A percentile compares a stretch with the other conserved stretches of the same genome.
Conservation (phyloP, 1,140 invertebrate species). For the Megalopta genalis region DNA sequence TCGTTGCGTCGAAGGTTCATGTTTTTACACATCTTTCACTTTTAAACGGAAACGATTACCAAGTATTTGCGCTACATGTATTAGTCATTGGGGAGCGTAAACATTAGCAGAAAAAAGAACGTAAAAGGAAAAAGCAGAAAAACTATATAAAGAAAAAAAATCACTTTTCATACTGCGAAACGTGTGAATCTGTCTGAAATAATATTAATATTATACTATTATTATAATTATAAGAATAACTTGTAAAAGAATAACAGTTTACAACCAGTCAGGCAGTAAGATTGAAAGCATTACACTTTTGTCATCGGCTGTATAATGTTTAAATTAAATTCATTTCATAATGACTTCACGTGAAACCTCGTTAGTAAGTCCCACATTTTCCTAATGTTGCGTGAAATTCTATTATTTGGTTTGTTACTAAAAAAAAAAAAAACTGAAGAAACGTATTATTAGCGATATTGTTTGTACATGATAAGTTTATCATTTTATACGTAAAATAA, state of each 20-base stretch:
- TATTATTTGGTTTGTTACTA: constrained; percentile 28
- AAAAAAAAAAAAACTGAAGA: neutral
- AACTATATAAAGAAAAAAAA: constrained; percentile 53
- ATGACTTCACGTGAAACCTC: constrained; percentile 59
- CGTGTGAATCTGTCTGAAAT: constrained; percentile 77
- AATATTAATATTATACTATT: constrained; percentile 76
- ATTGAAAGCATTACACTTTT: constrained; percentile 75
- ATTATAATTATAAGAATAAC: constrained; percentile 75
- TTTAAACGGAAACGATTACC: constrained; percentile 74
- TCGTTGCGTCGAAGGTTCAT: constrained; percentile 74
- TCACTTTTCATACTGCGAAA: constrained; percentile 72
- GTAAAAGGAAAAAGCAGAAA: constrained; percentile 58
- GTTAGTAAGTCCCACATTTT: constrained; percentile 42
- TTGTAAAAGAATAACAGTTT: constrained; percentile 78
- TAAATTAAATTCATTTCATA: constrained; percentile 79
- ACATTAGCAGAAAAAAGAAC: constrained; percentile 59
- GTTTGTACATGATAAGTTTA: constrained; percentile 35
- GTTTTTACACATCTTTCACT: constrained; percentile 79
- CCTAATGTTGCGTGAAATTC: constrained; percentile 28
- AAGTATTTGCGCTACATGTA: constrained; percentile 68
- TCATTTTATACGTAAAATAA: constrained; percentile 42
- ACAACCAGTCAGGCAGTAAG: constrained; percentile 75
- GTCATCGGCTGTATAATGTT: constrained; percentile 78
- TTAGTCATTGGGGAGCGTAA: constrained; percentile 65
- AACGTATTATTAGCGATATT: constrained; percentile 30